Evolutionary conservation across 30 jellyfish, hydroid and myxozoan species (phyloP).

Genomic region (Euphysa ruthae): DNA sequence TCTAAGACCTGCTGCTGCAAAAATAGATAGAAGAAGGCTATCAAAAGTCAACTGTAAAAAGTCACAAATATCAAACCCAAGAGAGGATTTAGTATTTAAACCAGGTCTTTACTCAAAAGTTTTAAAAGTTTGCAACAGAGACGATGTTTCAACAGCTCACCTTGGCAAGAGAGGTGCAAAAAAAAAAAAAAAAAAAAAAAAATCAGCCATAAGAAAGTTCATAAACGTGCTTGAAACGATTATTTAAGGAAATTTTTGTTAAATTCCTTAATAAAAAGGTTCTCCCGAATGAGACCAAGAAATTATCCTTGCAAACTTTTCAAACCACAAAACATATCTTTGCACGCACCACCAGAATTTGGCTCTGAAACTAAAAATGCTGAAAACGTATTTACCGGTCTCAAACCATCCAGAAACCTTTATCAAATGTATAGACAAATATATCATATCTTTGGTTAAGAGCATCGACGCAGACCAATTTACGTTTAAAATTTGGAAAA

Average conservation of each 20-base stretch:
- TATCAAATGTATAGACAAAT: too few relatives aligned
- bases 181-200: background rate
- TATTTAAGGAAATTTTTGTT: background rate
- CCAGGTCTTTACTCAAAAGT: background rate
- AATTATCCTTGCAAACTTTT: background rate
- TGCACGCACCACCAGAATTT: too few relatives aligned
- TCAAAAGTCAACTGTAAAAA: background rate
- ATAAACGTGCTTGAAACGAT: background rate
- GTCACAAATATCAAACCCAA: background rate
- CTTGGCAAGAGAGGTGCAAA: constrained; percentile 2
- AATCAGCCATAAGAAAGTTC: too few relatives aligned
- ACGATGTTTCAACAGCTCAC: background rate
- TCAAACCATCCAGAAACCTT: background rate
- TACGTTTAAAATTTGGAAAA: too few relatives aligned
- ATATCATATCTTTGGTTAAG: too few relatives aligned
- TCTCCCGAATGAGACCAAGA: background rate
- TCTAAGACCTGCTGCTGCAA: background rate
- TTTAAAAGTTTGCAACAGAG: background rate
- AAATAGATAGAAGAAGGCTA: background rate
- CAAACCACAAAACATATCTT: background rate
- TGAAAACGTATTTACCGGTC: too few relatives aligned
- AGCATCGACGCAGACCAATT: too few relatives aligned
- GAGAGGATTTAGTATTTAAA: background rate
- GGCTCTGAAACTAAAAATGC: background rate
- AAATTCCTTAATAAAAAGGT: background rate